Base-by-base conservation (phyloP, 2,113 vertebrate species). In the Varanus komodoensis region DNA sequence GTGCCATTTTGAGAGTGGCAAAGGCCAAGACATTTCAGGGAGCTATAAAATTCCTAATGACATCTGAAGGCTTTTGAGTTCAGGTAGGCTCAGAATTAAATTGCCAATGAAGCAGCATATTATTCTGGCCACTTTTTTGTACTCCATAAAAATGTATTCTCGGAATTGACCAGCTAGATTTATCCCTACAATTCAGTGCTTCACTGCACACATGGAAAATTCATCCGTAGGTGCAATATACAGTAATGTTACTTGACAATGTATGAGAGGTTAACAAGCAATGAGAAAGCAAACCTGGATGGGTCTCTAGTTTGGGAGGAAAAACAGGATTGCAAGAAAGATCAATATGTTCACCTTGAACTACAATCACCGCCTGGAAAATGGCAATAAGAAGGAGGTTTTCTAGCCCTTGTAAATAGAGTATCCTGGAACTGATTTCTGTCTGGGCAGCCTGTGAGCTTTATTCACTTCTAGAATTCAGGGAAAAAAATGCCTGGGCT, bases 271-370 rank as follows among this genome's bases (percentile, higher is more conserved):
- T 67, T 84, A 73, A 25, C 57, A 54, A n/a, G 74, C 32, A 61
- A 90, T 92, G 48, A 68, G 82, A 77, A 81, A 25, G 87, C 29
- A 27, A 74, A 89, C 73, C 11, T 89, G 67, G 54, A 83, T 71
- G 38, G 64, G 34, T 32, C 71, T 79, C 44, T 54, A 84, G 6
- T 50, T 61, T 71, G 74, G 82, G 21, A 15, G 61, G 67, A 75
- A 8, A 4, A n/a, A 1, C 2, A 21, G 0, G 21, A 69, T 79
- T 77, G 44, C 34, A 61, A 78, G 74, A 78, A n/a, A 34, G 2
- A 84, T 86, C 25, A 27, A 61, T 4, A 54, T 44, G 12, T 78
- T 88, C 29, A 27, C 44, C 82, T 48, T 9, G 54, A 89, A 87
- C 61, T 74, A 81, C 50, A 91, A 73, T 92, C 38, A 78, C 14